Percentiles rank a stretch among this genome's conserved stretches.
Evolutionary conservation across 2,113 vertebrate genomes (phyloP).

Genomic region (Hypocryptadius cinnamomeus): DNA sequence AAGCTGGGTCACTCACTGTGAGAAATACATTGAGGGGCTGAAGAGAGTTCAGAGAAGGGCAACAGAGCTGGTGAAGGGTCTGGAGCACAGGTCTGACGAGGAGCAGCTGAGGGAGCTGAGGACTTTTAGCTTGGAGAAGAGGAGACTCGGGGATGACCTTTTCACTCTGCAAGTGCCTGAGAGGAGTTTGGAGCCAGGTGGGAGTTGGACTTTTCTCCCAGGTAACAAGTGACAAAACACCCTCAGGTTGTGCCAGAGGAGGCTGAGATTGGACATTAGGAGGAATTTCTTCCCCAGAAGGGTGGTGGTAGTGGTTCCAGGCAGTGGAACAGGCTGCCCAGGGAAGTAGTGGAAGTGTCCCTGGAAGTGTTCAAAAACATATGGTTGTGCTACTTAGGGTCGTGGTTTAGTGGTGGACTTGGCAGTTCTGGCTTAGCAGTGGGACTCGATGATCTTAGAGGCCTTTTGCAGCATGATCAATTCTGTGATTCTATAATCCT

Average conservation of each 20-base stretch:
- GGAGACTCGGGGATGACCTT: neutral
- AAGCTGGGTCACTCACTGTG: neutral
- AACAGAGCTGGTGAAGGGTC: fast-evolving
- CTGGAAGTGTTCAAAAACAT: neutral
- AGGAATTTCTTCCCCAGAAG: neutral
- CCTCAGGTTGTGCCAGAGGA: neutral
- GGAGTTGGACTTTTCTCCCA: neutral
- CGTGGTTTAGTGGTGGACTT: neutral
- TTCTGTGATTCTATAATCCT: neutral
- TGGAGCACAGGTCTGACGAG: neutral
- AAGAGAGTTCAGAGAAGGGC: neutral
- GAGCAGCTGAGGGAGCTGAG: neutral
- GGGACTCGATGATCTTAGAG: neutral
- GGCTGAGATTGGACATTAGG: neutral
- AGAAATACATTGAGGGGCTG: neutral
- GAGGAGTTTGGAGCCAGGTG: neutral
- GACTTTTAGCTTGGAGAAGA: neutral
- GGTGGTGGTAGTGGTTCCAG: neutral
- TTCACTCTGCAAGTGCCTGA: neutral
- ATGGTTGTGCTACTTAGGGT: neutral
- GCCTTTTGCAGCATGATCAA: neutral
- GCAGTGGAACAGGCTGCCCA: neutral
- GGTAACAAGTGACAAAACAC: neutral
- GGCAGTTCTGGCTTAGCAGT: neutral
- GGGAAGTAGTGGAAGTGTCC: neutral